phyloP scores from a whole-genome alignment of 1,140 invertebrate species.

The Hypothenemus hampei region DNA sequence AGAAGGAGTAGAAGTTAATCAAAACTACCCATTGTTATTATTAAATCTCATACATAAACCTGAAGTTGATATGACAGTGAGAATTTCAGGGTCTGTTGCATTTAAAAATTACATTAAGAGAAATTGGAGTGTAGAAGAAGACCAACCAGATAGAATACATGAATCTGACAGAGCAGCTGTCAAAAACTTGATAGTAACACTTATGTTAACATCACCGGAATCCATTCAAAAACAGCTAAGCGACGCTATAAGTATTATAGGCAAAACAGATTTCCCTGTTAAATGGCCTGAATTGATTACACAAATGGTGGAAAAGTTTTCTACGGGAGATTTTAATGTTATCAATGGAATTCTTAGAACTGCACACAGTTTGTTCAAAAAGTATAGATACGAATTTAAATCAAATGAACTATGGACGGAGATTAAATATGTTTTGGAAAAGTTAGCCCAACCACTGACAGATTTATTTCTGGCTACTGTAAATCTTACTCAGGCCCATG shows the following conservation, averaged over 20 bases:
- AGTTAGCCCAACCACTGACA: conserved; percentile 89
- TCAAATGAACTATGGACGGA: conserved; percentile 91
- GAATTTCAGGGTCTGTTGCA: conserved; percentile 82
- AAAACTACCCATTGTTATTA: conserved; percentile 85
- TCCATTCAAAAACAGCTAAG: conserved; percentile 91
- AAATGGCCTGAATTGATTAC: conserved; percentile 89
- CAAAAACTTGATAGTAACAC: conserved; percentile 80
- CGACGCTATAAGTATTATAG: conserved; percentile 93
- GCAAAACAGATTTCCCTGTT: conserved; percentile 87
- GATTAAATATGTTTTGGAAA: conserved; percentile 93
- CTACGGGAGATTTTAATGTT: conserved; percentile 85
- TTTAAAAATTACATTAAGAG: conserved; percentile 97
- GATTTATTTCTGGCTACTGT: conserved; percentile 85
- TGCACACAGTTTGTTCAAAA: conserved; percentile 92
- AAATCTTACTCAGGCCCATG: conserved; percentile 72
- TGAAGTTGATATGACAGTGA: conserved; percentile 71
- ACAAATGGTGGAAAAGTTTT: conserved; percentile 90
- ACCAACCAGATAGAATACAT: conserved; percentile 76
- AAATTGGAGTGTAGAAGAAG: conserved; percentile 88
- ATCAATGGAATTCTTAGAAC: conserved; percentile 94
- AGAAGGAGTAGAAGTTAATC: conserved; percentile 82
- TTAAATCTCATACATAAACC: conserved; percentile 78
- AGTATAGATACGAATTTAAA: conserved; percentile 94
- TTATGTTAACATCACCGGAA: conserved; percentile 90
- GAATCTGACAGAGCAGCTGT: conserved; percentile 70